phyloP scores from a whole-genome alignment of 2,797 vertebrate species.

The Graptemys geographica region DNA sequence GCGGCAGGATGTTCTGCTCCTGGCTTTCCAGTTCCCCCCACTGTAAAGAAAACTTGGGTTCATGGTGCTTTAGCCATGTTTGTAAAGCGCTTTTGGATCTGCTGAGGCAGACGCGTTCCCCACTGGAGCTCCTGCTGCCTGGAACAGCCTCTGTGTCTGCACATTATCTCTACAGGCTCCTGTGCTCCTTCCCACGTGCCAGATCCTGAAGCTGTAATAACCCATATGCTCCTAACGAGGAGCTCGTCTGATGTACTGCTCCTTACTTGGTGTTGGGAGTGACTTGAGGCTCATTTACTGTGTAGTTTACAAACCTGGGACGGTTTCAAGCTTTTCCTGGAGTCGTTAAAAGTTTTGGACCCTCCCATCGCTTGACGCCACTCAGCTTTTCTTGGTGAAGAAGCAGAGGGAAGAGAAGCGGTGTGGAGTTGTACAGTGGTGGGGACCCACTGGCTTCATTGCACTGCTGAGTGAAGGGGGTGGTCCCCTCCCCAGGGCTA shows the following conservation, averaged over 20 bases:
- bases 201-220: not conserved
- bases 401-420: too few species aligned
- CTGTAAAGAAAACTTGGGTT: not conserved
- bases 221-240: not conserved
- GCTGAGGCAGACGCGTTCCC: not conserved
- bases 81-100: not conserved
- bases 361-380: too few species aligned
- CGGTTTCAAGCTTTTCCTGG: not conserved
- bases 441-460: too few species aligned
- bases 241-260: not conserved
- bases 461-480: too few species aligned
- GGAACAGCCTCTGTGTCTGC: constrained; percentile 25
- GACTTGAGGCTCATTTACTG: not conserved
- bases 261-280: not conserved
- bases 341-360: too few species aligned
- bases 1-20: not conserved
- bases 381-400: too few species aligned
- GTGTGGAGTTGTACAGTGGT: not conserved
- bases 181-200: constrained; percentile 13
- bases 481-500: not conserved
- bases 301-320: too few species aligned
- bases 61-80: not conserved
- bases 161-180: constrained; percentile 42
- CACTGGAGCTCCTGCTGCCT: not conserved
- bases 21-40: not conserved